Evolutionary conservation across 2,113 vertebrate species (phyloP).

Genomic region (Psephotus haematonotus): DNA sequence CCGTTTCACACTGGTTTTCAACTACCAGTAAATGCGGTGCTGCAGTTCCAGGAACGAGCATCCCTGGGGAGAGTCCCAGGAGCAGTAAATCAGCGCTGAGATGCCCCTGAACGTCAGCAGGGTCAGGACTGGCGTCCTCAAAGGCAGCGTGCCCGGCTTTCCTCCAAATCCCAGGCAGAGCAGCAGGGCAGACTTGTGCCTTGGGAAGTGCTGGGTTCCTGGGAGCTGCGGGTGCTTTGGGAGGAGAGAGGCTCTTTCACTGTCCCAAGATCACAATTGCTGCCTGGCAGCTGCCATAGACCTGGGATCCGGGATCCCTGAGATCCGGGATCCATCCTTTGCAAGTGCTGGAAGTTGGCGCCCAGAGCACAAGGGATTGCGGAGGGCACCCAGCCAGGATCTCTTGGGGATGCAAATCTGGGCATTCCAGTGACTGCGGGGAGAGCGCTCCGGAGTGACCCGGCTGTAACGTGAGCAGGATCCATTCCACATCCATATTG

Average conservation of each 20-base stretch:
- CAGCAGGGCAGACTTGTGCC: background rate
- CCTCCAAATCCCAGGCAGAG: background rate
- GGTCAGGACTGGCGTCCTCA: background rate
- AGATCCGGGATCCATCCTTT: background rate
- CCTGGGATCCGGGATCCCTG: fast-evolving
- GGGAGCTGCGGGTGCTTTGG: background rate
- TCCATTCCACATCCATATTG: slow-evolving; percentile 54
- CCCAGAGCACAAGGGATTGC: fast-evolving
- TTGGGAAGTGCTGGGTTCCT: background rate
- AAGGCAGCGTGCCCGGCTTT: background rate
- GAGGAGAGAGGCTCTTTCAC: fast-evolving
- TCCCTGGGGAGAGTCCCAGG: background rate
- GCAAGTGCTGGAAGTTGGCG: background rate
- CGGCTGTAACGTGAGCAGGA: background rate
- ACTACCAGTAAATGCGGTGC: background rate
- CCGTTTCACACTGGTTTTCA: background rate
- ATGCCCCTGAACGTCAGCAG: background rate
- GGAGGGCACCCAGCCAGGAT: background rate
- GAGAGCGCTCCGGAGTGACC: background rate
- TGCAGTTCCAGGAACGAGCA: fast-evolving
- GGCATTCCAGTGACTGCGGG: background rate
- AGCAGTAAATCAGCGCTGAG: fast-evolving
- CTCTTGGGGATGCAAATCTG: background rate
- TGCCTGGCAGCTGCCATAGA: background rate
- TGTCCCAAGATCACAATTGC: fast-evolving